phyloP scores from a whole-genome alignment of 2,888 invertebrate species.

The Acronicta leporina region DNA sequence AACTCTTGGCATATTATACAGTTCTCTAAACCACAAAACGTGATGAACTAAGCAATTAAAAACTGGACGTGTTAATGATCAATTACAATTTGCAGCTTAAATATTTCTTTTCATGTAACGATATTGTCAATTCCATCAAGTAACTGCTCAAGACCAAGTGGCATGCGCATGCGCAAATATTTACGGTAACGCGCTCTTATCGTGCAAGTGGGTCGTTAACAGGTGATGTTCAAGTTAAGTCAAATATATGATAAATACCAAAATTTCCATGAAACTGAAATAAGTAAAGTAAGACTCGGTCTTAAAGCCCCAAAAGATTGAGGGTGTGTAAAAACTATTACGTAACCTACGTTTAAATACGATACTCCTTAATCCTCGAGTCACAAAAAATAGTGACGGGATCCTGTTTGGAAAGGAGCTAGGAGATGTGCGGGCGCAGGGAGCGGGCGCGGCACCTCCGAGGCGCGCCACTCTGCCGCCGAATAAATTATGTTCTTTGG shows the following conservation, averaged over 20 bases:
- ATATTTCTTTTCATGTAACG: slow-evolving; percentile 21
- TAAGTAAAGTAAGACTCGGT: slow-evolving; percentile 46
- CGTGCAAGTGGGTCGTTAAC: slow-evolving; percentile 55
- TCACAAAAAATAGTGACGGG: slow-evolving; percentile 78
- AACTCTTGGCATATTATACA: slow-evolving; percentile 32
- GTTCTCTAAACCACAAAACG: slow-evolving; percentile 36
- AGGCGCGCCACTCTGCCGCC: slow-evolving; percentile 87
- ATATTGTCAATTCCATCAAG: slow-evolving; percentile 38
- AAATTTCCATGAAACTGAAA: slow-evolving; percentile 31
- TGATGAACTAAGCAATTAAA: slow-evolving; percentile 29
- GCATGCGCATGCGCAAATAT: slow-evolving; percentile 63
- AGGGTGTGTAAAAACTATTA: slow-evolving; percentile 85
- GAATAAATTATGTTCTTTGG: slow-evolving; percentile 86
- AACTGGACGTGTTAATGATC: slow-evolving; percentile 1
- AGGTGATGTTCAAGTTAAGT: slow-evolving; percentile 55
- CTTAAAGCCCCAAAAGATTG: slow-evolving; percentile 68
- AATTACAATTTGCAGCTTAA: slow-evolving; percentile 5
- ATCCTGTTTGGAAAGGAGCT: slow-evolving; percentile 74
- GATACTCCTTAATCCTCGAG: slow-evolving; percentile 79
- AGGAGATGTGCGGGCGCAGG: slow-evolving; percentile 63
- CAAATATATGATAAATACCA: slow-evolving; percentile 21
- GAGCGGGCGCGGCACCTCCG: slow-evolving; percentile 77
- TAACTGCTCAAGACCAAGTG: slow-evolving; percentile 53
- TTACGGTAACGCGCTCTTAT: slow-evolving; percentile 60
- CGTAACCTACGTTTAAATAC: slow-evolving; percentile 84